Conservation (phyloP, 2,888 invertebrate genomes). For the Protodeltote pygarga region DNA sequence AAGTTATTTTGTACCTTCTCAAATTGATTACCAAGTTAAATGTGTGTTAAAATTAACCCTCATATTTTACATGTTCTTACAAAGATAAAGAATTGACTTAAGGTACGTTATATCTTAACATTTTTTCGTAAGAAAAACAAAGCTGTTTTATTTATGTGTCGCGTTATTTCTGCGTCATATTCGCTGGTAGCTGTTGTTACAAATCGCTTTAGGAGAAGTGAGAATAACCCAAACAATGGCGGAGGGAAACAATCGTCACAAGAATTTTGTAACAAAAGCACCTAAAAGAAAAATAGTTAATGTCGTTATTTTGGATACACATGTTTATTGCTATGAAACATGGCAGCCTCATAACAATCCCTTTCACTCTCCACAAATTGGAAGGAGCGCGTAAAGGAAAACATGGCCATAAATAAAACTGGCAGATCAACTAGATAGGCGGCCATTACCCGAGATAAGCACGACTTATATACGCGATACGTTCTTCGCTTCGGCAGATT, state of each 20-base stretch:
- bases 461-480: slow-evolving; percentile 83
- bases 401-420: slow-evolving; percentile 86
- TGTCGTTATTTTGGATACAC: slow-evolving; percentile 84
- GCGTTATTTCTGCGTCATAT: slow-evolving; percentile 3
- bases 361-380: slow-evolving; percentile 87
- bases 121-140: neutral
- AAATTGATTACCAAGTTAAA: no score
- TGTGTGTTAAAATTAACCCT: no score
- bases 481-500: slow-evolving; percentile 80
- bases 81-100: neutral
- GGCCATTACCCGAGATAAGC: slow-evolving; percentile 85
- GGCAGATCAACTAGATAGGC: slow-evolving; percentile 86
- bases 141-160: slow-evolving; percentile 2
- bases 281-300: slow-evolving; percentile 74
- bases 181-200: slow-evolving; percentile 16
- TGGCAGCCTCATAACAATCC: slow-evolving; percentile 86
- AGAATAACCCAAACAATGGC: slow-evolving; percentile 46
- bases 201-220: slow-evolving; percentile 23
- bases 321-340: slow-evolving; percentile 86
- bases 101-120: neutral
- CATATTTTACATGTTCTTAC: no score
- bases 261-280: slow-evolving; percentile 49
- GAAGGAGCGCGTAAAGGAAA: slow-evolving; percentile 86
- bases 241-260: slow-evolving; percentile 68
- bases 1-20: no score